Conservation (phyloP, 2,113 vertebrate species). For the Capricornis sumatraensis region DNA sequence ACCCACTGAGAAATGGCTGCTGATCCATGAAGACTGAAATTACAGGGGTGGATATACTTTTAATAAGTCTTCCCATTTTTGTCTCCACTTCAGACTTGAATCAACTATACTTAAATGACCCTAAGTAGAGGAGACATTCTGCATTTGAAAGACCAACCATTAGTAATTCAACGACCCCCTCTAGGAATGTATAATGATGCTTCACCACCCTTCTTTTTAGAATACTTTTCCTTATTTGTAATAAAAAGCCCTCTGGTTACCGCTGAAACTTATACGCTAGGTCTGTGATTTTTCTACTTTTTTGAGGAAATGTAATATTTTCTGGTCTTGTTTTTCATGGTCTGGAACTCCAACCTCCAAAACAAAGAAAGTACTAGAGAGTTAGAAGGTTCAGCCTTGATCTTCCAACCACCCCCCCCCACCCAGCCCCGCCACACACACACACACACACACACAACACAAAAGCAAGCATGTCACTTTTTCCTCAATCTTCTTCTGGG, state of each 20-base stretch:
- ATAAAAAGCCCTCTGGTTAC: constrained; percentile 41
- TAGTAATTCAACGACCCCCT: constrained; percentile 23
- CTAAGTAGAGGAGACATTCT: constrained; percentile 46
- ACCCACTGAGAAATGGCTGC: constrained; percentile 30
- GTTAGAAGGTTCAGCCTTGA: neutral
- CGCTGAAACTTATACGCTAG: constrained; percentile 18
- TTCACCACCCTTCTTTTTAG: neutral
- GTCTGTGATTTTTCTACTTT: constrained; percentile 10
- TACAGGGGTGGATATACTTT: constrained; percentile 2
- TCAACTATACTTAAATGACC: constrained; percentile 6
- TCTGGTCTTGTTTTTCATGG: neutral
- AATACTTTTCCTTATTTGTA: constrained; percentile 62
- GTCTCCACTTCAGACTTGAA: constrained; percentile 1
- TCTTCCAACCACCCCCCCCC: no score
- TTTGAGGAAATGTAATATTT: constrained; percentile 40
- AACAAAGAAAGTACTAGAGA: neutral
- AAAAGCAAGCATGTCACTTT: neutral
- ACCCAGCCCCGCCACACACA: neutral
- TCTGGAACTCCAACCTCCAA: neutral
- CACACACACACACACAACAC: neutral
- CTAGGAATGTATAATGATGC: neutral
- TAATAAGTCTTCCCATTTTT: constrained; percentile 17
- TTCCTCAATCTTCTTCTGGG: neutral
- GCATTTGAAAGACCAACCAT: constrained; percentile 36
- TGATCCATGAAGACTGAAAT: constrained; percentile 59